Base-by-base conservation (phyloP, 2,888 invertebrate species). In the Sepioteuthis lessoniana region DNA sequence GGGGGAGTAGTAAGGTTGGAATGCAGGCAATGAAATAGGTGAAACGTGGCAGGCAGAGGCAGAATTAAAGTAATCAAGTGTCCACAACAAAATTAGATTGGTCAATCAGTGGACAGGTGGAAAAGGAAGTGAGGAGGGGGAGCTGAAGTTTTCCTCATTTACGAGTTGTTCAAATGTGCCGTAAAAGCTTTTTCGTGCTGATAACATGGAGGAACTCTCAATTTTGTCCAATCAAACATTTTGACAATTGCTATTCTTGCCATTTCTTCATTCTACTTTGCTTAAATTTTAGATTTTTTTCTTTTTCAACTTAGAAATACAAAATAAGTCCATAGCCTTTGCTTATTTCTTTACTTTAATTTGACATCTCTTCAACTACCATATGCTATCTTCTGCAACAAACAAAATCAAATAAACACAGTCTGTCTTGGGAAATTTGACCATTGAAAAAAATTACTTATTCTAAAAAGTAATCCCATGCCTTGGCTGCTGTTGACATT, bases 21-120 rank as follows among this genome's bases (percentile, higher is more conserved):
- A 50, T 93, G 42, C 31, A 31, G 93, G 42, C 93, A 46, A 46
- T 93, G 25, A 5, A n/a, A 93, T 46, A 93, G 28, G 28, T 47
- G 76, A n/a, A n/a, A 76, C 76, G 21, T 76, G n/a, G 76, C 76
- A 76, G 76, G 76, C 76, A 35, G 76, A 76, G n/a, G 76, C 4
- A n/a, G n/a, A n/a, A n/a, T n/a, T n/a, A 76, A 76, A 76, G 76
- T 76, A 76, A 76, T 76, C 76, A 76, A 76, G 76, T 76, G 76
- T 76, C 76, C 76, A 35, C 76, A 76, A 76, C 76, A n/a, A n/a
- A 76, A 76, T 76, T 76, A 35, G n/a, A 76, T 76, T 76, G 76
- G 35, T 35, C 76, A 76, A 76, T 76, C 76, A 76, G 76, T 35
- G 76, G 76, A 76, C 76, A 16, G 35, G n/a, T 13, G 13, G n/a